Evolutionary conservation across 2,888 invertebrate species (phyloP).

Genomic region (Pocota personata): DNA sequence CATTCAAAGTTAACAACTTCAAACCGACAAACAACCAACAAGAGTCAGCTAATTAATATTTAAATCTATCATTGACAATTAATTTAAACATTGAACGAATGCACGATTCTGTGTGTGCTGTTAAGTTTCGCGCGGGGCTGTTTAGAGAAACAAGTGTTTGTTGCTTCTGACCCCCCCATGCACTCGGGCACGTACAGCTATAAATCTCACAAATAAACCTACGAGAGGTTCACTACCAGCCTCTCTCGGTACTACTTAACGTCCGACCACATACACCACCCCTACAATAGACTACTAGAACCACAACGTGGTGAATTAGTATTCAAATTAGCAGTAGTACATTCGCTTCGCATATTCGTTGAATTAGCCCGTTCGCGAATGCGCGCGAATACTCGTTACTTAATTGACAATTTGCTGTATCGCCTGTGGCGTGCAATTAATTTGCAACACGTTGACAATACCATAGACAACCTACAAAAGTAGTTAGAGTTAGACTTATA

Average conservation of each 20-base stretch:
- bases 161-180: neutral
- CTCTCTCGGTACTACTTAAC: neutral
- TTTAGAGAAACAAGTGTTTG: conserved; percentile 67
- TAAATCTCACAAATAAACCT: conserved; percentile 45
- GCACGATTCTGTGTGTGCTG: conserved; percentile 63
- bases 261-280: conserved; percentile 22
- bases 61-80: conserved; percentile 73
- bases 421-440: conserved; percentile 70
- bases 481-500: neutral
- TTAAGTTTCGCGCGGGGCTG: conserved; percentile 34
- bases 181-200: conserved; percentile 32
- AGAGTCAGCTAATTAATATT: conserved; percentile 63
- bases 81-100: conserved; percentile 68
- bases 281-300: neutral
- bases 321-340: conserved; percentile 67
- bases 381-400: conserved; percentile 59
- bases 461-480: conserved; percentile 19
- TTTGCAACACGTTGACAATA: conserved; percentile 72
- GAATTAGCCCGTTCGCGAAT: conserved; percentile 49
- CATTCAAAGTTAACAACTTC: conserved; percentile 36
- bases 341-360: conserved; percentile 37
- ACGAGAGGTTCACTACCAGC: conserved; percentile 4
- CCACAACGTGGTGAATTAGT: conserved; percentile 45
- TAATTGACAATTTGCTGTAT: conserved; percentile 71
- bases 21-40: conserved; percentile 8